Evolutionary conservation across 2,113 vertebrate species (phyloP), one percentile per base, ranked within the genome.

Genomic region (Hyla sarda): DNA sequence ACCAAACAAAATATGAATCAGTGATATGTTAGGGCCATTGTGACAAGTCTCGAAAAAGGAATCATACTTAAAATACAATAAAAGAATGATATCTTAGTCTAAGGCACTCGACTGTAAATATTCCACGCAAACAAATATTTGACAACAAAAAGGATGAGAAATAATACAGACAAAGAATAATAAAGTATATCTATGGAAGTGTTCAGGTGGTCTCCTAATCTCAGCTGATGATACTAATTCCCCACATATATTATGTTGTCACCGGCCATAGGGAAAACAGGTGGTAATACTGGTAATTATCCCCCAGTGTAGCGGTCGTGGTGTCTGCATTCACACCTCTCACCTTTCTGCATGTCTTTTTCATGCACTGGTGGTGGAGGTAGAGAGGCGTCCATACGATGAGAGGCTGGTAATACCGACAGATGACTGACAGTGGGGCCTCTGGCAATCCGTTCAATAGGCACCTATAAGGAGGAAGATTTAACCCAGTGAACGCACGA

Each of bases 291-390:
- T 32, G n/a, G 34, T 47, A 50, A 82, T 65, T 82, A 71, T 69
- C 80, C 60, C 62, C 58, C 41, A 50, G 47, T 37, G 62, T 32
- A 58, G 37, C 65, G 23, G n/a, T 50, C 71, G 56, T 82, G 60
- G 2, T n/a, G 16, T 65, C 41, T 65, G 58, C 41, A 28, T n/a
- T 10, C 9, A 45, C 19, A 13, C 17, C 52, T 92, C 93, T 92
- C 87, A 97, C 96, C 94, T 95, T 90, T 93, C 5, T 23, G 83
- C 47, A 41, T 79, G 73, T 93, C 92, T 0, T 72, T 89, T 60
- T 92, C 89, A 50, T 86, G 34, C 67, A 93, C 62, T 11, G 92
- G 88, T 0, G 92, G 19, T 1, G 90, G 88, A 17, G 88, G 84
- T 73, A 90, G 89, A 13, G 89, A 28, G 30, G 91, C 74, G 34